A percentile compares a stretch with the other conserved stretches of the same genome.
phyloP scores from a whole-genome alignment of 2,797 vertebrate genomes.

The Megalops cyprinoides region DNA sequence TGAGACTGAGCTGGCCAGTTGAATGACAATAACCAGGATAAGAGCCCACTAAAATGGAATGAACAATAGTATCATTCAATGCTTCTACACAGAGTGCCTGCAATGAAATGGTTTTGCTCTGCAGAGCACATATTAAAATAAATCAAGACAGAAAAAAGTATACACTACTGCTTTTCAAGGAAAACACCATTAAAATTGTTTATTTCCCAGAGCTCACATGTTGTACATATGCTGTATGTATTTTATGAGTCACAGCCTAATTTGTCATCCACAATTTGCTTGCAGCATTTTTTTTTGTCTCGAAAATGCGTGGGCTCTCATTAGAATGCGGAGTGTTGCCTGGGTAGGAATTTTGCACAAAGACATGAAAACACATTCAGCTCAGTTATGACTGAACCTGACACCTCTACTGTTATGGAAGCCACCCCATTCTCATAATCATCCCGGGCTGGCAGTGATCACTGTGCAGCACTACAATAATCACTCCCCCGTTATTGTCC shows the following conservation, averaged over 20 bases:
- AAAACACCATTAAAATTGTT: slow-evolving; percentile 33
- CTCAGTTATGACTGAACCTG: neutral
- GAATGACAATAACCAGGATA: neutral
- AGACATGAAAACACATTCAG: slow-evolving; percentile 1
- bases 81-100: neutral
- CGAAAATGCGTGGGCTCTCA: slow-evolving; percentile 29
- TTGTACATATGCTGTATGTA: slow-evolving; percentile 26
- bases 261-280: slow-evolving; percentile 31
- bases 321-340: neutral
- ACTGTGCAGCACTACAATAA: neutral
- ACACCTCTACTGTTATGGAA: neutral
- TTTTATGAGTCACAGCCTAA: slow-evolving; percentile 29
- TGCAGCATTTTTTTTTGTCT: slow-evolving; percentile 30
- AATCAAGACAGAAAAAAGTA: neutral
- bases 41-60: neutral
- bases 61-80: neutral
- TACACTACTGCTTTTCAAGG: slow-evolving; percentile 20
- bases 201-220: slow-evolving; percentile 28
- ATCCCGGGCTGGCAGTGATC: too few species aligned
- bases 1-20: neutral
- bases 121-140: neutral
- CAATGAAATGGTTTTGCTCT: neutral
- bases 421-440: neutral
- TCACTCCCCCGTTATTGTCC: neutral
- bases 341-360: slow-evolving; percentile 13